Base-by-base conservation (phyloP, 2,113 vertebrate species). In the Bubalus kerabau region DNA sequence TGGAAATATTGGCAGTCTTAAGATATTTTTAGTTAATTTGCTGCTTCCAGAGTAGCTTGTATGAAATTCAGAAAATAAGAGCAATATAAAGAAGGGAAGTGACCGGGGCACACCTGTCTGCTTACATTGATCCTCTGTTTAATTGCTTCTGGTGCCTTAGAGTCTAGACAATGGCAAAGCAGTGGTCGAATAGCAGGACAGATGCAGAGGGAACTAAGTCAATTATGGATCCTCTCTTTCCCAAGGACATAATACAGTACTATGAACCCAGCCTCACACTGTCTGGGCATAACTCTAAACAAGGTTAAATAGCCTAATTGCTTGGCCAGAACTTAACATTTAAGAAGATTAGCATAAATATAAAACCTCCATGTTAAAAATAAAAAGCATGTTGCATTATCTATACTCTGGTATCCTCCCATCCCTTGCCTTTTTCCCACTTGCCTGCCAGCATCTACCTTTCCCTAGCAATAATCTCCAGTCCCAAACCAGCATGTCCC, bases 121-220 rank as follows among this genome's bases (percentile, higher is more conserved):
- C 83, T 92, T 54, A 30, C 74, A 91, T 84, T 62, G 93, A 97
- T 94, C 93, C 48, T 89, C 71, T 86, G 5, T 87, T 94, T 96
- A 96, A 98, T 94, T 92, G 94, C 84, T 95, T n/a, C 93, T 97
- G 95, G 97, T 95, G 96, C 95, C 95, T 96, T 81, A 26, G 91
- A 96, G 95, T 91, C 91, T 62, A 90, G 98, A 97, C 97, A 87
- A 60, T 43, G 83, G 93, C 32, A 94, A 57, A 26, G 5, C 3
- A 3, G 88, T 90, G 92, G 92, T 97, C 14, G 2, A 60, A 85
- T 67, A 95, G 92, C 91, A 92, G 94, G 90, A 81, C 94, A 36
- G 95, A 96, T 71, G 84, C 87, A 14, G 92, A 96, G 96, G 93
- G 86, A 93, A 88, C 83, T 91, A 74, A 95, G 90, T 23, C 95